phyloP scores from a whole-genome alignment of 2,888 invertebrate genomes.

The Zaprionus bogoriensis region DNA sequence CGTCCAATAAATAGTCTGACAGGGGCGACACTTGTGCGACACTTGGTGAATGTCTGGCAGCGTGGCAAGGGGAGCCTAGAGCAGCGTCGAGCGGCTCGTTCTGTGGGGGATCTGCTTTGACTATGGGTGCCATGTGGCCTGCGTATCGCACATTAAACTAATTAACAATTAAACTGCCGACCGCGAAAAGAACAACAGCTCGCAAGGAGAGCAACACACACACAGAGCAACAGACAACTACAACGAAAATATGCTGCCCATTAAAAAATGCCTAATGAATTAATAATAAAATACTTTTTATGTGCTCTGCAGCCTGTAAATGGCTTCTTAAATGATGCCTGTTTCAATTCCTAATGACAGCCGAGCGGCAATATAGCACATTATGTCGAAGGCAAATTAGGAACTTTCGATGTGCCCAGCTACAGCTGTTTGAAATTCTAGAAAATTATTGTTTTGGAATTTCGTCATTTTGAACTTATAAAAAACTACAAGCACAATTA shows the following conservation, averaged over 20 bases:
- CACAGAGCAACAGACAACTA: slow-evolving; percentile 31
- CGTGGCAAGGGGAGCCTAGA: background rate
- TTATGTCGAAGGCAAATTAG: slow-evolving; percentile 31
- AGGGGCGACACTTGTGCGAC: slow-evolving; percentile 65
- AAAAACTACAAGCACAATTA: too few relatives aligned
- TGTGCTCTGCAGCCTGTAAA: slow-evolving; percentile 32
- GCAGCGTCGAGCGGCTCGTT: background rate
- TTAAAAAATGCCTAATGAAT: slow-evolving; percentile 75
- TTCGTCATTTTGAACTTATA: too few relatives aligned
- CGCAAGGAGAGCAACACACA: slow-evolving; percentile 7
- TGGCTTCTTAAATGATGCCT: slow-evolving; percentile 45
- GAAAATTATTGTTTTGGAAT: too few relatives aligned
- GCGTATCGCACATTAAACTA: slow-evolving; percentile 73
- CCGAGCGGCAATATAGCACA: slow-evolving; percentile 15
- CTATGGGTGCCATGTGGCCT: slow-evolving; percentile 68
- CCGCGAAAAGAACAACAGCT: background rate
- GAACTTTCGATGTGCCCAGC: background rate
- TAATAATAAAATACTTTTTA: slow-evolving; percentile 74
- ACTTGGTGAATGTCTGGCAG: slow-evolving; percentile 27
- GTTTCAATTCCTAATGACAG: slow-evolving; percentile 20
- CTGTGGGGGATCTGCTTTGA: slow-evolving; percentile 35
- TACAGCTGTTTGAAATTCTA: background rate
- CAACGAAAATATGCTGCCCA: slow-evolving; percentile 66
- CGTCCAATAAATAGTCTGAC: slow-evolving; percentile 71
- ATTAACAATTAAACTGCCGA: slow-evolving; percentile 75